Base-by-base conservation (phyloP, 64 coral and sea anemone species). In the Porites lutea region DNA sequence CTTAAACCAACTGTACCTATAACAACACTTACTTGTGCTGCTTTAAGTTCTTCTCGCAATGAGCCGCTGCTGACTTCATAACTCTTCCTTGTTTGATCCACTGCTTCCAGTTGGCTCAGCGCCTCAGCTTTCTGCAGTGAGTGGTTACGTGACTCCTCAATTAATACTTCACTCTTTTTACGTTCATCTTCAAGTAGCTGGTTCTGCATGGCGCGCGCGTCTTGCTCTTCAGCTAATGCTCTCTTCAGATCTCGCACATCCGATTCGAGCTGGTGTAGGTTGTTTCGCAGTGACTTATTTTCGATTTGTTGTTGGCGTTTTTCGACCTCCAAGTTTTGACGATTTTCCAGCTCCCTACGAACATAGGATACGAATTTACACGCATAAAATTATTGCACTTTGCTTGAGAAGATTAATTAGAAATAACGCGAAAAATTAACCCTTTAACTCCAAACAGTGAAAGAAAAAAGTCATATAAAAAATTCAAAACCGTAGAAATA, bases 71-170 rank as follows among this genome's bases (percentile, higher is more conserved):
- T 93, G 14, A 86, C 94, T 75, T 96, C 97, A 21, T 93, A 92
- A 46, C 81, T 94, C 82, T 96, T 99, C 37, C 97, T 79, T 16
- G 94, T 96, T 48, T 94, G 87, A 78, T 99, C 97, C 0, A 95
- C 97, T 18, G 83, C 91, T 43, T 99, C 97, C 2, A 99, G 85
- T 66, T 99, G 89, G 46, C 79, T 88, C 91, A 99, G 74, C 8
- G 96, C 97, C 20, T 93, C 97, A 2, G 91, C 63, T 8, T 95
- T 93, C 91, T 99, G 94, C 51, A 91, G 83, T 0, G 97, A 87
- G 5, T 88, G 89, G 66, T 88, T 81, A 1, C 92, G 88, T 5
- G 97, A 72, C 52, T 98, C 97, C 48, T 93, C 91, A 52, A 98
- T 44, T 23, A 98, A 69, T 1, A 77, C 90, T 16, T 93, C 91